These are phyloP conservation scores for Calameuta filiformis DNA, from an alignment of 2,888 invertebrate species.

Conservation along the genomic window DNA sequence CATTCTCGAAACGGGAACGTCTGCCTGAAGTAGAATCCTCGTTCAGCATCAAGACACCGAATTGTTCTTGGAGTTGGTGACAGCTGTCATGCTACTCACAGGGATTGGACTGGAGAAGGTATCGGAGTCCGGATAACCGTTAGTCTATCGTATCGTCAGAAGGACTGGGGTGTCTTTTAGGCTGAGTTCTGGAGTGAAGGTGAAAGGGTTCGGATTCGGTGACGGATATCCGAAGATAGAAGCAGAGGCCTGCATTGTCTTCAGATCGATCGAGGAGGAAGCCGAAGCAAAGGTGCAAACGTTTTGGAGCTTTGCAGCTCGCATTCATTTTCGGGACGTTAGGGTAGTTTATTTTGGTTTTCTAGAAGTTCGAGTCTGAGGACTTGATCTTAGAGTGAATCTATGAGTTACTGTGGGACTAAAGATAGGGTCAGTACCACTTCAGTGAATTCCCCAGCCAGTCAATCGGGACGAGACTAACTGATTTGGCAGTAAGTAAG, in stretches of 20 bases:
- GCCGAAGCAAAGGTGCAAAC: neutral
- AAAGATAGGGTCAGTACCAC: too few species aligned
- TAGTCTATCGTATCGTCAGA: neutral
- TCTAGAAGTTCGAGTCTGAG: neutral
- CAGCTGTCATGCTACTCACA: neutral
- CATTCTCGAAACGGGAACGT: neutral
- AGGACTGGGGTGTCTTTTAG: neutral
- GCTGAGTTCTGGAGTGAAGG: too few species aligned
- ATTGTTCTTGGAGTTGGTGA: neutral
- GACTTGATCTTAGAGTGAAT: neutral
- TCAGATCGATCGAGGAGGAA: neutral
- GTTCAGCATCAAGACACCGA: neutral
- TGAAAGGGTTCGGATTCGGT: too few species aligned
- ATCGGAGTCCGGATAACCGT: neutral
- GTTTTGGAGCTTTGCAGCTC: neutral
- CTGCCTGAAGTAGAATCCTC: neutral
- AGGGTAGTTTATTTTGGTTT: neutral
- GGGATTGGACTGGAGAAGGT: neutral
- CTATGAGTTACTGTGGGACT: neutral
- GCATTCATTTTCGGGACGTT: neutral
- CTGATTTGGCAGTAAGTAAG: too few species aligned
- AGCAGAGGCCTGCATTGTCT: neutral
- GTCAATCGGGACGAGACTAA: too few species aligned
- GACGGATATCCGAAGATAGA: neutral
- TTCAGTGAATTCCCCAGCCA: neutral